Evolutionary conservation across 2,797 vertebrate genomes (phyloP).

Genomic region (Hydrophis major): DNA sequence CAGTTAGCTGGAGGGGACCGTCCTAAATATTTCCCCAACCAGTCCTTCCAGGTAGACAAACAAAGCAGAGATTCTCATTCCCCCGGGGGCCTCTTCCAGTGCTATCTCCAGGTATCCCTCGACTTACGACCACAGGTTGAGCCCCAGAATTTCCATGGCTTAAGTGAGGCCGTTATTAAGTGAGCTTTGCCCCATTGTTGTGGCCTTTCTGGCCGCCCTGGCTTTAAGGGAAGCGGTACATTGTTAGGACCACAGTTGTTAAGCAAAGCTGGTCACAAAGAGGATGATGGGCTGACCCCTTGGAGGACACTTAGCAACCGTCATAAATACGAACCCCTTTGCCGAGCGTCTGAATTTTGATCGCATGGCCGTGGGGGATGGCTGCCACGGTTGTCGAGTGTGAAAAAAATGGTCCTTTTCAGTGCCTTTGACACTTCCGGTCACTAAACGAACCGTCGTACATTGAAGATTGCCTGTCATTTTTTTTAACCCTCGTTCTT

Average conservation of each 20-base stretch:
- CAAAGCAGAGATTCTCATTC: not conserved
- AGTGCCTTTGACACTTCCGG: too few relatives aligned
- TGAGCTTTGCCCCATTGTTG: not conserved
- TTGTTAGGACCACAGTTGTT: not conserved
- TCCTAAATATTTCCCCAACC: not conserved
- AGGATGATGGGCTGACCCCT: too few relatives aligned
- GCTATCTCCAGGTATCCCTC: not conserved
- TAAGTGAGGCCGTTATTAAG: fast-evolving
- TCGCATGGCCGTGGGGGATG: too few relatives aligned
- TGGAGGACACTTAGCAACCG: not conserved
- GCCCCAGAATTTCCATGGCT: not conserved
- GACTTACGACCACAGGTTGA: not conserved
- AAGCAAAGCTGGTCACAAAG: not conserved
- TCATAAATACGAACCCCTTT: not conserved
- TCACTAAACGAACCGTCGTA: too few relatives aligned
- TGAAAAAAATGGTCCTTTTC: too few relatives aligned
- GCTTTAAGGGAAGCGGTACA: too few relatives aligned
- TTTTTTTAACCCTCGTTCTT: too few relatives aligned
- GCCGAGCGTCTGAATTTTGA: not conserved
- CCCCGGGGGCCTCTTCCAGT: not conserved
- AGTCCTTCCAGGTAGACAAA: conserved; percentile 2
- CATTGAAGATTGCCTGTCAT: too few relatives aligned
- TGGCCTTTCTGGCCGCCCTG: not conserved
- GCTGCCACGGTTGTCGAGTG: too few relatives aligned
- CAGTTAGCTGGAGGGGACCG: not conserved